A percentile compares a stretch with the other conserved stretches of the same genome.
Evolutionary conservation across 2,888 invertebrate species (phyloP).

Genomic region (Catocala sponsa): DNA sequence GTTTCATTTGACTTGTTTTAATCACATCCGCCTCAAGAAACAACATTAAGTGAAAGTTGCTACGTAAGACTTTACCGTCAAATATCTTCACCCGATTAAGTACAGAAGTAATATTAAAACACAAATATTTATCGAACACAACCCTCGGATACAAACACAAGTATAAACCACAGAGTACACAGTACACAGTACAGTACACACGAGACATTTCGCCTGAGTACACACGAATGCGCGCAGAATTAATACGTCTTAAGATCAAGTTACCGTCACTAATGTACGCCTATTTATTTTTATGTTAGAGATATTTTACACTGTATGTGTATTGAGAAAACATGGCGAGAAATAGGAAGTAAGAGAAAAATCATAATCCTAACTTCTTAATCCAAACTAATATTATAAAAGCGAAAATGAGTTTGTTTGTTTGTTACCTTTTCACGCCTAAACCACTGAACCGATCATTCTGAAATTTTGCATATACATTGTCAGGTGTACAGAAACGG

Average conservation of each 20-base stretch:
- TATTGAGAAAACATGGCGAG: not conserved
- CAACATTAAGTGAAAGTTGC: too few species aligned
- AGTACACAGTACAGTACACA: conserved; percentile 29
- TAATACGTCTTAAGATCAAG: conserved; percentile 61
- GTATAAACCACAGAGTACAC: conserved; percentile 27
- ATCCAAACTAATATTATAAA: too few species aligned
- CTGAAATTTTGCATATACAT: too few species aligned
- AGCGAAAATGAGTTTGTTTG: too few species aligned
- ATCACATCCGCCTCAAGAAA: too few species aligned
- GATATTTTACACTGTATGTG: conserved; percentile 32
- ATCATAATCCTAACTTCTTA: too few species aligned
- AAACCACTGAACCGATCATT: too few species aligned
- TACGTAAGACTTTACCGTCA: too few species aligned
- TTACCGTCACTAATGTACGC: conserved; percentile 61
- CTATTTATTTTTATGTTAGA: conserved; percentile 56
- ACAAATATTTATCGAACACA: conserved; percentile 30
- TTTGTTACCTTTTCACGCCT: too few species aligned
- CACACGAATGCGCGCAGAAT: conserved; percentile 56
- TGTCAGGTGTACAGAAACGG: too few species aligned
- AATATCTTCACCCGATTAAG: conserved; percentile 9
- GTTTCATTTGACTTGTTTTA: too few species aligned
- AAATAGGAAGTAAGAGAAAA: not conserved
- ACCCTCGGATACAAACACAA: conserved; percentile 18
- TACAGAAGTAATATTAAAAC: conserved; percentile 24
- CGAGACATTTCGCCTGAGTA: conserved; percentile 28